Evolutionary conservation across 2,113 vertebrate species (phyloP).

Genomic region (Periophthalmodon schlosseri): DNA sequence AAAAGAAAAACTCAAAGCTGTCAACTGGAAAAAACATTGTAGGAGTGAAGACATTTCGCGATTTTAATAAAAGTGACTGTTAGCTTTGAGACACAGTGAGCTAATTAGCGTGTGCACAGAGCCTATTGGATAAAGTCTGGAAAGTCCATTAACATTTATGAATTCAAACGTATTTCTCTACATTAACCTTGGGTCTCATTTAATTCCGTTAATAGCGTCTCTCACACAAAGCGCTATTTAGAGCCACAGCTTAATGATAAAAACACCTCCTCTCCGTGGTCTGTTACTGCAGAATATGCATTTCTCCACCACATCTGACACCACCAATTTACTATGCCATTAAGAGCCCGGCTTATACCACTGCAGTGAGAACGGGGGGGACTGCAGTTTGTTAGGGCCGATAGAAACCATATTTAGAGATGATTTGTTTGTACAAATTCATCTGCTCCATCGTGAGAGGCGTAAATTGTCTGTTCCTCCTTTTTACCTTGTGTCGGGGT

Average conservation of each 20-base stretch:
- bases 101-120: no score
- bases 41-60: no score
- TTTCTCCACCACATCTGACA: slow-evolving; percentile 42
- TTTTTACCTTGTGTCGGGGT: slow-evolving; percentile 29
- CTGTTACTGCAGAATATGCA: slow-evolving; percentile 50
- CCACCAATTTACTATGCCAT: slow-evolving; percentile 48
- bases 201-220: slow-evolving; percentile 13
- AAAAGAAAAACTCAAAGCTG: no score
- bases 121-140: no score
- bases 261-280: slow-evolving; percentile 32
- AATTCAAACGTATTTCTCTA: neutral
- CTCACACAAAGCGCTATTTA: slow-evolving; percentile 29
- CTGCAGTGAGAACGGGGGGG: slow-evolving; percentile 6
- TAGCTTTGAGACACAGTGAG: no score
- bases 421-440: slow-evolving; percentile 32
- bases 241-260: slow-evolving; percentile 14
- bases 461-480: slow-evolving; percentile 24
- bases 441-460: slow-evolving; percentile 4
- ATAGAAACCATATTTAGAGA: slow-evolving; percentile 27
- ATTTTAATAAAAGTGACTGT: no score
- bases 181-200: slow-evolving; percentile 30
- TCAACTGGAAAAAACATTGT: no score
- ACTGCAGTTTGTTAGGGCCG: slow-evolving; percentile 17
- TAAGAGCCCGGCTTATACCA: slow-evolving; percentile 31
- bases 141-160: neutral